These are phyloP conservation scores for Pelodytes ibericus DNA, from an alignment of 2,797 vertebrate species.

Conservation along the genomic window DNA sequence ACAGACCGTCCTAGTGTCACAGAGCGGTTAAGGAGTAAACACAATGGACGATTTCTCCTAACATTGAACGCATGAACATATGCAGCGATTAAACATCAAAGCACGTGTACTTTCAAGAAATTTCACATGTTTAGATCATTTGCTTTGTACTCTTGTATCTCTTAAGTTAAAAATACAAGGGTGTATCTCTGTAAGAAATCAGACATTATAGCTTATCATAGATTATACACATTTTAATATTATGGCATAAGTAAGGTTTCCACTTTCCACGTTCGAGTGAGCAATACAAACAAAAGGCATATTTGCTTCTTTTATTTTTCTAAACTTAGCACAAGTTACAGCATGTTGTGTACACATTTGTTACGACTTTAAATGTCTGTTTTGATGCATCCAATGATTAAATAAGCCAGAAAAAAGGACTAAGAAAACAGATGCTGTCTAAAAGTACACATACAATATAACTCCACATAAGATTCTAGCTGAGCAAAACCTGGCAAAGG, in stretches of 20 bases:
- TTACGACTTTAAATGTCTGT: not conserved
- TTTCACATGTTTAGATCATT: not conserved
- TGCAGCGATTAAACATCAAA: not conserved
- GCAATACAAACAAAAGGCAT: not conserved
- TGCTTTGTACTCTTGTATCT: no score
- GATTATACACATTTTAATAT: no score
- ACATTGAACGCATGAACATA: not conserved
- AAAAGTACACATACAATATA: conserved; percentile 29
- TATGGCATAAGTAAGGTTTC: no score
- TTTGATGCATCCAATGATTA: conserved; percentile 5
- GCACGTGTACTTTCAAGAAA: not conserved
- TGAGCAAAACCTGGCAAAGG: not conserved
- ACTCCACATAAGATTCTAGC: not conserved
- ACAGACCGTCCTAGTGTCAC: no score
- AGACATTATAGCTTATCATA: no score
- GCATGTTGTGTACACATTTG: not conserved
- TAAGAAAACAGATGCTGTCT: conserved; percentile 45
- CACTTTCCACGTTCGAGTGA: no score
- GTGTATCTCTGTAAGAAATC: no score
- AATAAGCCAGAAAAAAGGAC: not conserved
- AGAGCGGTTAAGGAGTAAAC: no score
- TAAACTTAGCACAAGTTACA: not conserved
- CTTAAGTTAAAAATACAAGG: no score
- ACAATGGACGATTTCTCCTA: not conserved
- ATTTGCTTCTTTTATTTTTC: not conserved